These are phyloP conservation scores for Dicyrtomina minuta DNA, from an alignment of 2,888 invertebrate genomes.

Conservation along the genomic window DNA sequence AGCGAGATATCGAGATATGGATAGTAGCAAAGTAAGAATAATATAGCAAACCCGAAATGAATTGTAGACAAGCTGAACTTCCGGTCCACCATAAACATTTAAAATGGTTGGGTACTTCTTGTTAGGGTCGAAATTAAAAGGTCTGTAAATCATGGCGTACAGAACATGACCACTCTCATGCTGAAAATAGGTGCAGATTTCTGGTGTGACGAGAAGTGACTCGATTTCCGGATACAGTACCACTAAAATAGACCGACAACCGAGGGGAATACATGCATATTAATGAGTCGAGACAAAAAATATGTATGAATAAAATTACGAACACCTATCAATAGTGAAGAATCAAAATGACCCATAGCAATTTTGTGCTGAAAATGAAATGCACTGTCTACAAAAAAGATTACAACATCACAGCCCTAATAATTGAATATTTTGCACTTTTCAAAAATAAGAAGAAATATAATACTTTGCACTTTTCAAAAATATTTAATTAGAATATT, in stretches of 20 bases:
- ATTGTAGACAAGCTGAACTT: conserved; percentile 95
- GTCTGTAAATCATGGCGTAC: conserved; percentile 88
- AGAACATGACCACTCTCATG: conserved; percentile 64
- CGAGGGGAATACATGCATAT: too few relatives aligned
- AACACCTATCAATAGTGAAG: neutral
- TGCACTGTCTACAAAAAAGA: too few relatives aligned
- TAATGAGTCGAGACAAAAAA: neutral
- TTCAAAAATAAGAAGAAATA: too few relatives aligned
- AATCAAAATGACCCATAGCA: too few relatives aligned
- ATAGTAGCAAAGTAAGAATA: too few relatives aligned
- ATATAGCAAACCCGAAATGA: conserved; percentile 93
- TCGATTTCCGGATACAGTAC: conserved; percentile 27
- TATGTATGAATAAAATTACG: neutral
- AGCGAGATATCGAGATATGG: too few relatives aligned
- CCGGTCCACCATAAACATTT: conserved; percentile 97
- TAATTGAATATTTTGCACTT: too few relatives aligned
- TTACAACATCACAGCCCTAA: too few relatives aligned
- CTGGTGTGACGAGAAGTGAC: conserved; percentile 34
- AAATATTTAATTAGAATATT: too few relatives aligned
- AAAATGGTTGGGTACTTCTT: conserved; percentile 86
- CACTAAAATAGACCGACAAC: too few relatives aligned
- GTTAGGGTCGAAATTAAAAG: conserved; percentile 65
- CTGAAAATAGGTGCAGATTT: conserved; percentile 41
- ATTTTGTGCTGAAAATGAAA: too few relatives aligned
- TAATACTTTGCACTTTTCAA: too few relatives aligned